Evolutionary conservation across 2,888 invertebrate genomes (phyloP).

Genomic region (Lycocerus yunnanus): DNA sequence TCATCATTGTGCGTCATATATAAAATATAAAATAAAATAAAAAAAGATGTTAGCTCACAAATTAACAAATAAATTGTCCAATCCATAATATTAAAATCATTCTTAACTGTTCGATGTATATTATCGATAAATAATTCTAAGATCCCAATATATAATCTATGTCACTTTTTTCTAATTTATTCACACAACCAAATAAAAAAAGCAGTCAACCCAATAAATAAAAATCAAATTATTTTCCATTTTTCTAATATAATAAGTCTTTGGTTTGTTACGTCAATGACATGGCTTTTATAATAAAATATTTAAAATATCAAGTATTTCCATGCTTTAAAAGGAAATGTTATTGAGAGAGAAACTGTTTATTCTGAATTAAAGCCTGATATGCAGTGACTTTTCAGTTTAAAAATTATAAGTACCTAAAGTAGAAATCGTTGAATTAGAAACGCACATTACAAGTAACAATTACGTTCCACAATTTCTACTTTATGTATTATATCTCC

Average conservation of each 20-base stretch:
- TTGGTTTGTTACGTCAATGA: background rate
- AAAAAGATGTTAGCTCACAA: background rate
- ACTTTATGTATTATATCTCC: background rate
- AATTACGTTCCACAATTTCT: background rate
- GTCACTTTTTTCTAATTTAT: background rate
- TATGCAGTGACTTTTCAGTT: background rate
- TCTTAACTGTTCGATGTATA: background rate
- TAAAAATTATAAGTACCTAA: background rate
- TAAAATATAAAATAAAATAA: background rate
- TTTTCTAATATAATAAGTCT: conserved; percentile 1
- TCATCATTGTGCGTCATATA: background rate
- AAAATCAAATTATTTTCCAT: background rate
- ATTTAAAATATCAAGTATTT: background rate
- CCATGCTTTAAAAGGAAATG: background rate
- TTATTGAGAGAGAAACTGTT: background rate
- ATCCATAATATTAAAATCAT: background rate
- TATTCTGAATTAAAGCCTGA: background rate
- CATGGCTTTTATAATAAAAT: background rate
- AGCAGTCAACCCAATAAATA: background rate
- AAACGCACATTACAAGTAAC: background rate
- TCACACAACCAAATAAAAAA: background rate
- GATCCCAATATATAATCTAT: background rate
- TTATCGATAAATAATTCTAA: background rate
- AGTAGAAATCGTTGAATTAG: background rate
- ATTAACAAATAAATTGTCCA: background rate